A percentile compares a stretch with the other conserved stretches of the same genome.
These are phyloP conservation scores for Apis florea DNA, from an alignment of 1,140 invertebrate genomes.

Conservation along the genomic window DNA sequence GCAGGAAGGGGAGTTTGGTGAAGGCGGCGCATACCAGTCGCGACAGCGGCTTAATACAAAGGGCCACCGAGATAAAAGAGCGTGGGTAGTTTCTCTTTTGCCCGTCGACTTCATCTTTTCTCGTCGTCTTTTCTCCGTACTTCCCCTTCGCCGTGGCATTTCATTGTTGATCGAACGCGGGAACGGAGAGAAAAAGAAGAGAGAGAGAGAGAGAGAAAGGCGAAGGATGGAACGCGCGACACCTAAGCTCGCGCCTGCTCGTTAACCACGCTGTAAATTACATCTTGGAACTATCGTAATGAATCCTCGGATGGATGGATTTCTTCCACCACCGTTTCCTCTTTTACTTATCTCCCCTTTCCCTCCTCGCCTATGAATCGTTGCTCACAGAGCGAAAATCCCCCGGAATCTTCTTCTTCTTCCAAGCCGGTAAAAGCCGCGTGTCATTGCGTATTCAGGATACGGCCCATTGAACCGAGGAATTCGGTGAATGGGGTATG, in stretches of 20 bases:
- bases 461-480: constrained; percentile 72
- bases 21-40: constrained; percentile 58
- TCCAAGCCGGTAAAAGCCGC: constrained; percentile 51
- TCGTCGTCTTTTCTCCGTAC: constrained; percentile 23
- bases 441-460: constrained; percentile 75
- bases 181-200: background rate
- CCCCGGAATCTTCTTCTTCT: constrained; percentile 32
- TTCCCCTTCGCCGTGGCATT: constrained; percentile 31
- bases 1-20: constrained; percentile 59
- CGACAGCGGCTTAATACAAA: constrained; percentile 62
- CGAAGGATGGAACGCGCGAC: constrained; percentile 44
- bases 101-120: constrained; percentile 60
- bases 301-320: constrained; percentile 56
- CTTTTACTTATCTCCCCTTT: too few relatives aligned
- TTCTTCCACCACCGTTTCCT: constrained; percentile 39
- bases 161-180: constrained; percentile 47
- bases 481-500: constrained; percentile 75
- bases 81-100: constrained; percentile 64
- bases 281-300: constrained; percentile 63
- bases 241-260: constrained; percentile 60
- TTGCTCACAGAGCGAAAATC: constrained; percentile 8
- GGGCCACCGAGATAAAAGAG: constrained; percentile 60
- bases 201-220: background rate
- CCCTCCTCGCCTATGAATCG: constrained; percentile 24
- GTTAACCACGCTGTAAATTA: constrained; percentile 70